Evolutionary conservation across 2,113 vertebrate species (phyloP).

Genomic region (Numida meleagris): DNA sequence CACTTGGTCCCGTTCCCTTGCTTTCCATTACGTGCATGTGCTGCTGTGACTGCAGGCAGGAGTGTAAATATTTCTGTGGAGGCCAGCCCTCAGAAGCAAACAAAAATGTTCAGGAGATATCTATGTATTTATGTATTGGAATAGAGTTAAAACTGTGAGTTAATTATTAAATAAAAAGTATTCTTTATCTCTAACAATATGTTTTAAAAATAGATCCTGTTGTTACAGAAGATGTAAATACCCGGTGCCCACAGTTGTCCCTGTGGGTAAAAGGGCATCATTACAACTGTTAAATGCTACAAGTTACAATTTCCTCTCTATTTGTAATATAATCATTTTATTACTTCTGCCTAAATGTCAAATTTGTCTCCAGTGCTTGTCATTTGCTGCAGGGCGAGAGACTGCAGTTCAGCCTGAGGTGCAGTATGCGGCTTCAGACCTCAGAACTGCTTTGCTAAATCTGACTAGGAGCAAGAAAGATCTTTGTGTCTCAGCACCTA

Average conservation of each 20-base stretch:
- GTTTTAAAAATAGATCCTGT: not conserved
- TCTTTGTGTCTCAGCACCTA: not conserved
- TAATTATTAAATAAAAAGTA: not conserved
- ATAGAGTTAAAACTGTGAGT: not conserved
- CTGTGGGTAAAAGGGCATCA: not conserved
- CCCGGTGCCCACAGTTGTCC: not conserved
- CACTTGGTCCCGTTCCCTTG: not conserved
- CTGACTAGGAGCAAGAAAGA: not conserved
- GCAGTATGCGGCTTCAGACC: not conserved
- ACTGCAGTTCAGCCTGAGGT: not conserved
- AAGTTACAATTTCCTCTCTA: not conserved
- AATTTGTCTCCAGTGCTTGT: not conserved
- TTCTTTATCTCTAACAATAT: not conserved
- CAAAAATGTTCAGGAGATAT: not conserved
- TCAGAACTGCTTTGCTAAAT: not conserved
- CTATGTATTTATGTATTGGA: not conserved
- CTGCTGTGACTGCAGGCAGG: not conserved
- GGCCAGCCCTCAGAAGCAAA: not conserved
- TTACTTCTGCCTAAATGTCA: not conserved
- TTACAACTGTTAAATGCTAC: not conserved
- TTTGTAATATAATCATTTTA: not conserved
- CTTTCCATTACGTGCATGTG: not conserved
- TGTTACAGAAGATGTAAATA: not conserved
- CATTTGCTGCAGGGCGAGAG: not conserved
- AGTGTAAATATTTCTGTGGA: not conserved